Base-by-base conservation (phyloP, 2,888 invertebrate genomes). In the Mesoligia furuncula region DNA sequence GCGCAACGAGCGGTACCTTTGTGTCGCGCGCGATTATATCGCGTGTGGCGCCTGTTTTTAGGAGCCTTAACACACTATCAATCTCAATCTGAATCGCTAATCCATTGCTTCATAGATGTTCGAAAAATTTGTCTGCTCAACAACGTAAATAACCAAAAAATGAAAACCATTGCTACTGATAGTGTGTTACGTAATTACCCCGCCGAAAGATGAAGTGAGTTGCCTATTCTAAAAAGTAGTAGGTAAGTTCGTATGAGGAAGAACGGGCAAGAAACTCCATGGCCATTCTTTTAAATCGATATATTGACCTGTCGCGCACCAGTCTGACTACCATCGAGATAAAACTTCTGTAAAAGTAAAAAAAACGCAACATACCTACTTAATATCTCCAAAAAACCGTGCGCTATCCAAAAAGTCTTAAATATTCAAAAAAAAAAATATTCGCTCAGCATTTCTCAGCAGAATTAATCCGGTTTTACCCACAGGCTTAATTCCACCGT, bases 391-490 rank as follows among this genome's bases (percentile, higher is more conserved):
- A 75, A 45, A 75, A 62, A 72, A 17, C 27, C n/a, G 15, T 4
- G 2, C 3, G 17, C 61, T 31, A 13, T 36, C 75, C 36, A 42
- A 48, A 57, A 69, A 57, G 51, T 62, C 36, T 70, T 27, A 62
- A 54, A 75, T 57, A 79, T 80, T 57, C n/a, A 59, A 51, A 48
- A 78, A 83, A 80, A 67, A 80, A 51, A 73, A 67, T n/a, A 78
- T 72, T 45, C 51, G 36, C 24, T 62, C 39, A 71, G 70, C 24
- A 66, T 81, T 77, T 77, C 66, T 70, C 72, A 39, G 66, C 27
- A 67, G 39, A 77, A 73, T 77, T 83, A 85, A 83, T 77, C 83
- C 77, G 36, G 77, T 83, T 77, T 57, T 57, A 67, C 67, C 39
- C 51, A 36, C 77, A n/a, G 61, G 59, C 68, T 85, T 81, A 81